Base-by-base conservation (phyloP, 1,140 invertebrate genomes). In the Scaptomyza pallida region DNA sequence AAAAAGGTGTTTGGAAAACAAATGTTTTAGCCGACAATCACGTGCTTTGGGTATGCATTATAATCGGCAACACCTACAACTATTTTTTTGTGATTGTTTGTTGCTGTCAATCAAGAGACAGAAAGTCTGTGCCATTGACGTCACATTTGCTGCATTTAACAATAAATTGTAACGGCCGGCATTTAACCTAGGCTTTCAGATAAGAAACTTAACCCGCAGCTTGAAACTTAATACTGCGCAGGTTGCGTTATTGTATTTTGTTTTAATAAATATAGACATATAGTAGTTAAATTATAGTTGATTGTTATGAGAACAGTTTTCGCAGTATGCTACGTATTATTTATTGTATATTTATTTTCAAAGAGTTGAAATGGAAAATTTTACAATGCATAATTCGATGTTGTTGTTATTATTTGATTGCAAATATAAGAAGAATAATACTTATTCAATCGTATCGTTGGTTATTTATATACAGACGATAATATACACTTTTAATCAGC, bases 391-490 rank as follows among this genome's bases (percentile, higher is more conserved):
- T 21, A 47, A 47, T n/a, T 21, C 44, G 44, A 2, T 23, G 44
- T 4, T 47, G 19, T 50, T 13, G 2, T 40, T 54, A 21, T 62
- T 45, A 26, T 13, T 33, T 60, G 10, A 26, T 26, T 61, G 19
- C 41, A 37, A 69, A 61, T 41, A 30, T 23, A 55, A 65, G 35
- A 17, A 44, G 23, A 37, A 26, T 19, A 44, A 45, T 35, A 35
- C 17, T 54, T 52, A 37, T 64, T 45, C 61, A 71, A 23, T 65
- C 61, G 16, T 71, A 57, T 65, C 9, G 37, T 35, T 71, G 57
- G 68, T 57, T 71, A 71, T 71, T 71, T 57, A 57, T 71, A 71
- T 33, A 65, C 52, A 51, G 43, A 65, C 41, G 19, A 10, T 23
- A 15, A 59, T 45, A 71, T 71, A 51, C 13, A 35, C 8, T 56